Conservation (phyloP, 1,140 invertebrate genomes). For the Antheraea pernyi region DNA sequence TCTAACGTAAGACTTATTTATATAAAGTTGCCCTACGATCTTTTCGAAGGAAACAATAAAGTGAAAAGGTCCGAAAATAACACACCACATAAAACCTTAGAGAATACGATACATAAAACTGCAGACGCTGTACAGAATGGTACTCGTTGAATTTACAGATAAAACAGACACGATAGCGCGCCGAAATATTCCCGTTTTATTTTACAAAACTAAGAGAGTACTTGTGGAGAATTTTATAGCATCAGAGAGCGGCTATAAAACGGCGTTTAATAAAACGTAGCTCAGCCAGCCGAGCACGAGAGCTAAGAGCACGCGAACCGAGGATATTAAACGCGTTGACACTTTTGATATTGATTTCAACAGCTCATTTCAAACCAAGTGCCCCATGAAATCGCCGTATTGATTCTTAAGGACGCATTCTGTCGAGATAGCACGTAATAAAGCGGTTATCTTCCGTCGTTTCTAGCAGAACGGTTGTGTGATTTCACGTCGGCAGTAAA, state of each 20-base stretch:
- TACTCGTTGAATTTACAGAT: slow-evolving; percentile 47
- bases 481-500: slow-evolving; percentile 24
- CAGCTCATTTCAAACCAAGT: slow-evolving; percentile 24
- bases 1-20: slow-evolving; percentile 15
- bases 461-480: slow-evolving; percentile 50
- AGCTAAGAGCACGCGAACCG: not conserved
- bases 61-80: slow-evolving; percentile 20
- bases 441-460: slow-evolving; percentile 67
- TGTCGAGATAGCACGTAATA: slow-evolving; percentile 62
- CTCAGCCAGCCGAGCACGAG: slow-evolving; percentile 18
- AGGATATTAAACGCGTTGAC: slow-evolving; percentile 22
- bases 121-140: slow-evolving; percentile 42
- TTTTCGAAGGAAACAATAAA: not conserved
- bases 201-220: slow-evolving; percentile 51
- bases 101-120: slow-evolving; percentile 52
- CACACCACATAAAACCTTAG: slow-evolving; percentile 43
- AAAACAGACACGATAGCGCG: slow-evolving; percentile 31
- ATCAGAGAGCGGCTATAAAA: slow-evolving; percentile 47
- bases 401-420: slow-evolving; percentile 46
- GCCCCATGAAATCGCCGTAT: slow-evolving; percentile 28
- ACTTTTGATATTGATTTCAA: slow-evolving; percentile 37
- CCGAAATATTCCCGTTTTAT: slow-evolving; percentile 53
- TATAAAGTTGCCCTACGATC: not conserved
- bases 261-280: slow-evolving; percentile 47
- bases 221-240: slow-evolving; percentile 42